Evolutionary conservation across 2,888 invertebrate genomes (phyloP).

Genomic region (Euplexia lucipara): DNA sequence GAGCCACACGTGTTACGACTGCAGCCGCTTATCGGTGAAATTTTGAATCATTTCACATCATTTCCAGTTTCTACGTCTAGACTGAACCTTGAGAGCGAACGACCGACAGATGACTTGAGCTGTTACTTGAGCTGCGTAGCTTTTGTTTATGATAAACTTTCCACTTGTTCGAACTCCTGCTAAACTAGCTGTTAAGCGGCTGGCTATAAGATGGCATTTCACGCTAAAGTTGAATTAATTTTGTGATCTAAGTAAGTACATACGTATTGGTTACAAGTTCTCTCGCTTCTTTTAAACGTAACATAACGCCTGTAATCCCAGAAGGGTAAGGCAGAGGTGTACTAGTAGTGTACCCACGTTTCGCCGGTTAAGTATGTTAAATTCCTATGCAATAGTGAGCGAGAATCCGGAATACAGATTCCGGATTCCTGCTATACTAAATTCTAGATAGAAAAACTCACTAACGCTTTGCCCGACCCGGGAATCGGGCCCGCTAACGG

Average conservation of each 20-base stretch:
- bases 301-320: no score
- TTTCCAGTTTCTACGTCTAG: constrained; percentile 67
- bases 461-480: no score
- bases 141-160: constrained; percentile 57
- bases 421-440: no score
- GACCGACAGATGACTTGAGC: constrained; percentile 23
- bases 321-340: no score
- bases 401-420: no score
- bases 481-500: no score
- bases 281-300: background rate
- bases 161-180: constrained; percentile 35
- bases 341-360: no score
- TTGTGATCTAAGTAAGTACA: background rate
- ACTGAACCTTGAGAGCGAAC: constrained; percentile 47
- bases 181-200: constrained; percentile 12
- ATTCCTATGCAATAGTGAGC: no score
- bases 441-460: no score
- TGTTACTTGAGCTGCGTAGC: constrained; percentile 19
- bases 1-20: constrained; percentile 68
- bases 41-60: constrained; percentile 65
- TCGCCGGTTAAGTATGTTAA: no score
- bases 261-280: constrained; percentile 2
- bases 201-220: constrained; percentile 11
- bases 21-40: constrained; percentile 64
- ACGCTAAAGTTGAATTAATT: constrained; percentile 22